A percentile compares a stretch with the other conserved stretches of the same genome.
phyloP scores from a whole-genome alignment of 2,113 vertebrate genomes.

The Polypterus senegalus region DNA sequence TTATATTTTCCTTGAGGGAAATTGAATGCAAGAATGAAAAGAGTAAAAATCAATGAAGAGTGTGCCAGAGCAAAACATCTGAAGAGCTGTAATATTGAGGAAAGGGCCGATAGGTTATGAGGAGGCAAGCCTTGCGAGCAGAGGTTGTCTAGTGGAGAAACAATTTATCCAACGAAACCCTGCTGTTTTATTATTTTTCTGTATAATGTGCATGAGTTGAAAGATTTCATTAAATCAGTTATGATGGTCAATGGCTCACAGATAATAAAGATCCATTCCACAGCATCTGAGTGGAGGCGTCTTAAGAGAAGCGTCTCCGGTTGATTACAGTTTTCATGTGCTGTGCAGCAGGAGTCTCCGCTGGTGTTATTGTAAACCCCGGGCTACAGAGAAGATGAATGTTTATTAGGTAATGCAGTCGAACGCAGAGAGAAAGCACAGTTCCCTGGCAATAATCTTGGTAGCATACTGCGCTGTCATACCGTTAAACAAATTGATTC shows the following conservation, averaged over 20 bases:
- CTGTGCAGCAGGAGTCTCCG: constrained; percentile 16
- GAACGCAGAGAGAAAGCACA: constrained; percentile 16
- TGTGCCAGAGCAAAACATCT: too few relatives aligned
- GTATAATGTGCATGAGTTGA: too few relatives aligned
- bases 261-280: not conserved
- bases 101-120: too few relatives aligned
- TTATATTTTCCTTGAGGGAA: too few relatives aligned
- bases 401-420: constrained; percentile 23
- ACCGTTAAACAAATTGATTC: constrained; percentile 19
- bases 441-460: constrained; percentile 11
- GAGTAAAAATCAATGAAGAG: too few relatives aligned
- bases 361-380: constrained; percentile 10
- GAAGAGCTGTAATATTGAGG: too few relatives aligned
- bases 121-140: too few relatives aligned
- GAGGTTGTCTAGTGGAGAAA: too few relatives aligned
- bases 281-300: not conserved
- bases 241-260: not conserved
- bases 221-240: not conserved
- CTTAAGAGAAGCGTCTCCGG: not conserved
- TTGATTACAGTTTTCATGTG: constrained; percentile 17
- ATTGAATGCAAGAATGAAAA: too few relatives aligned
- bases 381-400: constrained; percentile 9
- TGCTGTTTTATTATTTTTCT: too few relatives aligned
- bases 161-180: too few relatives aligned
- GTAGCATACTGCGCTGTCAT: constrained; percentile 5